Base-by-base conservation (phyloP, 2,888 invertebrate species). In the Acleris literana region DNA sequence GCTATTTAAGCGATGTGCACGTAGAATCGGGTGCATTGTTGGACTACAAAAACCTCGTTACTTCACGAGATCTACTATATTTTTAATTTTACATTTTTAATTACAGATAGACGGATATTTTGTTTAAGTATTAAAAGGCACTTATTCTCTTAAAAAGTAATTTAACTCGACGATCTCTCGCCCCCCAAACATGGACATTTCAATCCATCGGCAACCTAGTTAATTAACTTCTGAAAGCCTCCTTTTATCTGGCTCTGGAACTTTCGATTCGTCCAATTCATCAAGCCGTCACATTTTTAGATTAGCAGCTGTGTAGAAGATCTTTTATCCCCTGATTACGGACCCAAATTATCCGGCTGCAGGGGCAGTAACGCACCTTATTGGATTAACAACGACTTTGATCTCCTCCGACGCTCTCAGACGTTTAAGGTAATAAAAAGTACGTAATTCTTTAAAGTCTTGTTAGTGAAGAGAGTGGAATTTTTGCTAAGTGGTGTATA, bases 311-410 rank as follows among this genome's bases (percentile, higher is more conserved):
- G 84, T 84, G 85, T 85, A 88, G 87, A 88, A 83, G 83, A 78
- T 74, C 70, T 70, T 74, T 76, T 78, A 75, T 74, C 72, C 79
- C 78, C 84, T 91, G 90, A 91, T 90, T 88, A 90, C 84, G 82
- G 79, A 76, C 78, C 76, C 76, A 84, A 88, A 87, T 88, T 86
- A 88, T 86, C 83, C 82, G 79, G 72, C 79, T 79, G 74, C 78
- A 83, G 80, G 79, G 81, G 80, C 80, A 79, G 83, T 82, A 83
- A 85, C 83, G 86, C 81, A 85, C 84, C 83, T 91, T 90, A 91
- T 91, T 91, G 88, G 89, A 91, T 90, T 90, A 90, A 82, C 79
- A 77, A 69, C 63, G 68, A 76, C 90, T 91, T 91, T 91, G 91
- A 91, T 86, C 90, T 90, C 85, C 75, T 80, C 73, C 77, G 75